Evolutionary conservation across 2,888 invertebrate genomes (phyloP), one percentile per base, ranked within the genome.

Genomic region (Scaeva pyrastri): DNA sequence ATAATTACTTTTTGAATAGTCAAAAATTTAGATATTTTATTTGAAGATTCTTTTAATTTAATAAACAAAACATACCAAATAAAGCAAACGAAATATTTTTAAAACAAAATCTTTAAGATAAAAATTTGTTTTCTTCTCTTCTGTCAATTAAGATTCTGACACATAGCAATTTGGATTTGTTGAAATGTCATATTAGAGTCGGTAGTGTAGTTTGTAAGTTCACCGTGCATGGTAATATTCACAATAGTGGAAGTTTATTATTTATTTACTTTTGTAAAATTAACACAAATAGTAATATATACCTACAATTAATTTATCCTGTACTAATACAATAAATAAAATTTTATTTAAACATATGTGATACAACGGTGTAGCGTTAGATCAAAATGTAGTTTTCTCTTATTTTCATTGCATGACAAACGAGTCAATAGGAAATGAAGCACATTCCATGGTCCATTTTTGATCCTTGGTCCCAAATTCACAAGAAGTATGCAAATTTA

Each of bases 131-230:
- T 31, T 31, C 31, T 31, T 31, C 60, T 74, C 19, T 26, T 39
- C 39, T 83, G 73, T 79, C 79, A 74, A 12, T 39, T 41, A 45
- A 71, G 71, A 76, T 84, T 84, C 74, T 84, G 83, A 84, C 83
- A 84, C 74, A 84, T 74, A 16, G 0, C 31, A 31, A 7, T 31
- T 31, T 31, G 31, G 31, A 31, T 31, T 31, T 31, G 31, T 31
- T 50, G 21, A 50, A 50, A 12, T 78, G 82, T 52, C 77, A 83
- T 48, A 23, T 0, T 11, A 0, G 2, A 8, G 73, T 62, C 60
- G 83, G 52, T 70, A 74, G 0, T 16, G 55, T 56, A 74, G 83
- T 39, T 14, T 31, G 2, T 0, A n/a, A 23, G 39, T 43, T 74
- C 76, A 75, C 77, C 31, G 41, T 21, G 23, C 43, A 26, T 21